phyloP scores from a whole-genome alignment of 2,797 vertebrate genomes.

The Pempheris klunzingeri region DNA sequence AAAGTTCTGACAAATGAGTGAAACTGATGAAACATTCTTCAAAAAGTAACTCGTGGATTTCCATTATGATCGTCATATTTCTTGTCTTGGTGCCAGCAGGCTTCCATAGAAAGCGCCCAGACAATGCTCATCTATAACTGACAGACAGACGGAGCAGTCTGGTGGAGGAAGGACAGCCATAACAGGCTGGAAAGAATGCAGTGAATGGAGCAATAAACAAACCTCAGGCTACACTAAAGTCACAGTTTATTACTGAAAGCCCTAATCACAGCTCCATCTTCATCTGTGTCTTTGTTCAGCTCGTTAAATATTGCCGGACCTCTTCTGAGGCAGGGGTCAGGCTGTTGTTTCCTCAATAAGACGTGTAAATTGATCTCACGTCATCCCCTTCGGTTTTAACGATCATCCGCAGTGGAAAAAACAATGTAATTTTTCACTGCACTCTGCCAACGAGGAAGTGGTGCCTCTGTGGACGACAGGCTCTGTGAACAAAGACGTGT shows the following conservation, averaged over 20 bases:
- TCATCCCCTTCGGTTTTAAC: slow-evolving; percentile 12
- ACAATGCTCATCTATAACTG: slow-evolving; percentile 59
- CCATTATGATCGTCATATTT: too few relatives aligned
- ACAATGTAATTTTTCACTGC: slow-evolving; percentile 23
- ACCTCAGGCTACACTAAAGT: slow-evolving; percentile 25
- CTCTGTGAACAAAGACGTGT: slow-evolving; percentile 42
- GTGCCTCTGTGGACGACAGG: slow-evolving; percentile 20
- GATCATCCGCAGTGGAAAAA: slow-evolving; percentile 13
- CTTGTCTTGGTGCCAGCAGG: neutral
- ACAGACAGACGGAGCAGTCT: slow-evolving; percentile 63
- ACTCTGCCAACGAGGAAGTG: slow-evolving; percentile 49
- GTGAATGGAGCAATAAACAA: slow-evolving; percentile 28
- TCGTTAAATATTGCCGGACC: neutral
- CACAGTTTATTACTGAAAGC: slow-evolving; percentile 14
- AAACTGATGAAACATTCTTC: too few relatives aligned
- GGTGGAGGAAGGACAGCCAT: slow-evolving; percentile 50
- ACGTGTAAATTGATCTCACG: neutral
- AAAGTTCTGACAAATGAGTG: too few relatives aligned
- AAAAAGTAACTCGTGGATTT: too few relatives aligned
- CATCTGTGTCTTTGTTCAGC: slow-evolving; percentile 8
- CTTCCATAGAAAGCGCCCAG: slow-evolving; percentile 23
- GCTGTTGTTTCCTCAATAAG: slow-evolving; percentile 3
- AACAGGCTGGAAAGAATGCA: slow-evolving; percentile 61
- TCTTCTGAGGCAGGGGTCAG: neutral
- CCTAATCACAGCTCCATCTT: neutral